Conservation (phyloP, 2,113 vertebrate species). For the Austrofundulus limnaeus region DNA sequence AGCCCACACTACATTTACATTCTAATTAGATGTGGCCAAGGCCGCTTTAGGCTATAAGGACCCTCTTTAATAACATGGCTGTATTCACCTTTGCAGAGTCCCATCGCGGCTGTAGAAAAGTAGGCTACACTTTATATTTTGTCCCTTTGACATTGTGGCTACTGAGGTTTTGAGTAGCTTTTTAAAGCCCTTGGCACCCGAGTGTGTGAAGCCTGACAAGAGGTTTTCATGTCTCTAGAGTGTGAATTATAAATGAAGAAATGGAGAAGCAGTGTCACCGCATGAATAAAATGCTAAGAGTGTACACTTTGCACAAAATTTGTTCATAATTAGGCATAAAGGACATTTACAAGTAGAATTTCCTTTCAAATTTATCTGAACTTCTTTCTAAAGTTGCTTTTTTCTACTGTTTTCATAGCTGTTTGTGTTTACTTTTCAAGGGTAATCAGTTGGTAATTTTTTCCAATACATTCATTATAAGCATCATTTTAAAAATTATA, state of each 20-base stretch:
- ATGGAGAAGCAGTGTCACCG: conserved; percentile 49
- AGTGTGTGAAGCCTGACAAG: conserved; percentile 56
- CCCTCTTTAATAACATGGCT: conserved; percentile 70
- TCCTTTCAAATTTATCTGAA: conserved; percentile 6
- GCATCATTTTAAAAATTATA: background rate
- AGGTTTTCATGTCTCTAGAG: conserved; percentile 62
- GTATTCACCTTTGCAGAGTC: conserved; percentile 73
- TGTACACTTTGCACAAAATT: conserved; percentile 24
- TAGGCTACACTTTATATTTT: conserved; percentile 65
- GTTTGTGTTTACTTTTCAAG: background rate
- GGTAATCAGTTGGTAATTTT: background rate
- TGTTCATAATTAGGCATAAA: conserved; percentile 47
- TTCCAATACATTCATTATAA: background rate
- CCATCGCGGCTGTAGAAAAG: conserved; percentile 58
- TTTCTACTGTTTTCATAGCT: background rate
- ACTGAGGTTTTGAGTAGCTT: conserved; percentile 67
- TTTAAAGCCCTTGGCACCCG: conserved; percentile 61
- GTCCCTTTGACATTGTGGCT: conserved; percentile 75
- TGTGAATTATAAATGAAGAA: conserved; percentile 61
- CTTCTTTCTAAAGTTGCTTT: background rate
- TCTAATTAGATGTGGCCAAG: conserved; percentile 73
- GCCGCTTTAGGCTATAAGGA: conserved; percentile 60
- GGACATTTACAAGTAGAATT: conserved; percentile 22
- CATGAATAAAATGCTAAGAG: conserved; percentile 22
- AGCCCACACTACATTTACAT: conserved; percentile 74